Evolutionary conservation across 2,797 vertebrate species (phyloP), one percentile per base, ranked within the genome.

Genomic region (Antennarius maculatus): DNA sequence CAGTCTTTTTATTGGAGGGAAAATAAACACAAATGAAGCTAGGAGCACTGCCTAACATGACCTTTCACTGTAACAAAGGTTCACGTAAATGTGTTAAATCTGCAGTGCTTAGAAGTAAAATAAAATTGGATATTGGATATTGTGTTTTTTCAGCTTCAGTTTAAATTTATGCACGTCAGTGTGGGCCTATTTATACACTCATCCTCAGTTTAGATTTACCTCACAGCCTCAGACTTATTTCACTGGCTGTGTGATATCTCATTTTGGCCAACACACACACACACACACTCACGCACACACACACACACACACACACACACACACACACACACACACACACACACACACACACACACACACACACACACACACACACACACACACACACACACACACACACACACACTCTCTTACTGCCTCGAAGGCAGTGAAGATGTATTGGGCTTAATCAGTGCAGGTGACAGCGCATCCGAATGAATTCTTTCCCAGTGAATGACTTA

Each of bases 11-110:
- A 75, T 65, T 69, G 69, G 77, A 47, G 71, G 61, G 66, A 80
- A 77, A 83, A 83, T 77, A 81, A 83, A 86, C 84, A 86, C 81
- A 83, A 86, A 88, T 86, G 69, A 87, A 81, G 81, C 37, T 48
- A 69, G 78, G 64, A 81, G 41, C 61, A 53, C 64, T 71, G 79
- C 80, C 70, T 61, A 62, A 66, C 4, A 13, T 71, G 77, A 84
- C 83, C 79, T 88, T 79, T 65, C 72, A 70, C 57, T 48, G 67
- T 52, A 53, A 41, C 11, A 68, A 43, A 53, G 23, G 12, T 50
- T 48, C 48, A 47, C 54, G 66, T 37, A 17, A 57, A 72, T 37
- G 42, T 60, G 79, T 61, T 37, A 62, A 66, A 46, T n/a, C 11
- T 2, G 17, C 27, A n/a, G 31, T 2, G 14, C n/a, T 73, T 74